Evolutionary conservation across 2,888 invertebrate species (phyloP), one percentile per base, ranked within the genome.

Genomic region (Holacanthella duospinosa): DNA sequence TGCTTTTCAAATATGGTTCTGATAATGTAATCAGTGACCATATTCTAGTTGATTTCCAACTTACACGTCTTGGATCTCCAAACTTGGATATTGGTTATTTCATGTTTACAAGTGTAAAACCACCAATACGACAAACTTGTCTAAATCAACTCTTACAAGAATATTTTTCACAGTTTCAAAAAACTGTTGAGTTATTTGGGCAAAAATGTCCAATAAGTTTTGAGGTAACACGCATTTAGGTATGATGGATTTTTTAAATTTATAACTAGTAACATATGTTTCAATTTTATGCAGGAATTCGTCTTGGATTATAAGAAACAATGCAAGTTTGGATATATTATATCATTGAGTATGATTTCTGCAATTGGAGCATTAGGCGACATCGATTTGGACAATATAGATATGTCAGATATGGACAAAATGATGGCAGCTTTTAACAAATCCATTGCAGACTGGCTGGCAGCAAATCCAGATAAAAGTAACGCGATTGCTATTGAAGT

Each of bases 61-160:
- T 48, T 21, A 48, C 48, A 4, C 48, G 48, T 9, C n/a, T 16
- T 21, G 66, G 64, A 1, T 64, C 64, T n/a, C 66, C 66, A 29
- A 58, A 43, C 27, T 24, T 64, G 54, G 66, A 66, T 36, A 24
- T 66, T 27, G 66, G 66, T 1, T 62, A 66, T 36, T 66, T 54
- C 36, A 43, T 66, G 2, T 64, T 55, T 26, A 66, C 62, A 19
- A 60, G 60, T n/a, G 64, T 66, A 1, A 55, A 64, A 36, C 57
- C 64, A 24, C 36, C 16, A 21, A n/a, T 48, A 48, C 56, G 62
- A 1, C 26, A 26, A 43, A 19, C 29, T 9, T 25, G 28, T 26
- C 26, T 55, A 26, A 25, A 36, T 29, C 43, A 56, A 43, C 58
- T 65, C 2, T n/a, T 62, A 12, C 54, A 55, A 21, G 26, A 36